phyloP scores from a whole-genome alignment of 2,888 invertebrate species.

The Drosophila mimetica region DNA sequence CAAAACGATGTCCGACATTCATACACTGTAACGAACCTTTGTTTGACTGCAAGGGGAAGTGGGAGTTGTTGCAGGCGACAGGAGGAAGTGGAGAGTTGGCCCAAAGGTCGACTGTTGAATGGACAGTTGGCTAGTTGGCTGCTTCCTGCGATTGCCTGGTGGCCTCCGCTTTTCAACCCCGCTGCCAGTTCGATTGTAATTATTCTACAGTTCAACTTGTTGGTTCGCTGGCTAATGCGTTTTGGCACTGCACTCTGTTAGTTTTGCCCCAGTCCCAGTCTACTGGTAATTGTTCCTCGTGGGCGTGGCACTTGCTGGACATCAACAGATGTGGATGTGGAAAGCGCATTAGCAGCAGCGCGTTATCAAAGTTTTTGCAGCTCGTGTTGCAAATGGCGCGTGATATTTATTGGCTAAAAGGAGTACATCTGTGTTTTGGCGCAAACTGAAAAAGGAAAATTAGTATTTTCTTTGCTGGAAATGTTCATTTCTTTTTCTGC shows the following conservation, averaged over 20 bases:
- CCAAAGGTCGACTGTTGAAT: slow-evolving; percentile 24
- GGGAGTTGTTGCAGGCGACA: slow-evolving; percentile 4
- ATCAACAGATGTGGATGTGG: slow-evolving; percentile 49
- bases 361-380: slow-evolving; percentile 58
- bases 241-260: slow-evolving; percentile 42
- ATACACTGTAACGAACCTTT: slow-evolving; percentile 43
- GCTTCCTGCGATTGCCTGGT: slow-evolving; percentile 43
- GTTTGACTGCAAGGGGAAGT: slow-evolving; percentile 9
- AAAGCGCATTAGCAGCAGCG: slow-evolving; percentile 56
- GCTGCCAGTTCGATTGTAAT: slow-evolving; percentile 64
- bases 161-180: neutral
- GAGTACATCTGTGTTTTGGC: slow-evolving; percentile 12
- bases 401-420: slow-evolving; percentile 40
- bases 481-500: neutral
- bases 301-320: slow-evolving; percentile 12
- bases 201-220: slow-evolving; percentile 64
- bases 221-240: slow-evolving; percentile 60
- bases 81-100: neutral
- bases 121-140: slow-evolving; percentile 60
- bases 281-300: slow-evolving; percentile 23
- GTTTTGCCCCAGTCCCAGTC: slow-evolving; percentile 14
- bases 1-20: slow-evolving; percentile 28
- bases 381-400: slow-evolving; percentile 36
- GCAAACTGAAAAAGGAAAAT: neutral
- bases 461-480: neutral